These are phyloP conservation scores for Magallana nippona DNA, from an alignment of 2,888 invertebrate species.

Conservation along the genomic window DNA sequence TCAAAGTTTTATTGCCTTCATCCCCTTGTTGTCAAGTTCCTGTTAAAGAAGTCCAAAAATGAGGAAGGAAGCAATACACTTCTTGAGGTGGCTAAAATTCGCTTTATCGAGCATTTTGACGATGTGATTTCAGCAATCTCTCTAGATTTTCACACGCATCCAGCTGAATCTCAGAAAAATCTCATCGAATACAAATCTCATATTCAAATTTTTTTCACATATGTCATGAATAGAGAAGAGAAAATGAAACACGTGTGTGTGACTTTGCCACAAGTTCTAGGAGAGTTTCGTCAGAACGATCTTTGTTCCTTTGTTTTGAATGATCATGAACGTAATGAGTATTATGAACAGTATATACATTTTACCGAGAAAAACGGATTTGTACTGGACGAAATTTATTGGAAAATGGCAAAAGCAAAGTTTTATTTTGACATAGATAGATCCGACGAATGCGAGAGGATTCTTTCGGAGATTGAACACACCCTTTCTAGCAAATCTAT, in stretches of 20 bases:
- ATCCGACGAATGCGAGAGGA: background rate
- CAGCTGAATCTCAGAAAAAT: background rate
- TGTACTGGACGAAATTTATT: background rate
- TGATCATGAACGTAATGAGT: background rate
- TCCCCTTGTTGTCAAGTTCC: constrained; percentile 3
- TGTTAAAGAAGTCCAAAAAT: background rate
- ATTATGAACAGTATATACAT: background rate
- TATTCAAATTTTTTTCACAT: background rate
- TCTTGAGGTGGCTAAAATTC: background rate
- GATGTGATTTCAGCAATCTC: background rate
- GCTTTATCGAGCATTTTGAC: background rate
- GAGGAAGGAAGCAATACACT: background rate
- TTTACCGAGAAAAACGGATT: background rate
- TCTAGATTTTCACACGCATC: background rate
- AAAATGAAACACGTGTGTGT: background rate
- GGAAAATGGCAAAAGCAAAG: background rate
- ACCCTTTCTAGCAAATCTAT: background rate
- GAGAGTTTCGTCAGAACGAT: background rate
- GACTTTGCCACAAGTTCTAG: background rate
- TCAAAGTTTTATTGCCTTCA: background rate
- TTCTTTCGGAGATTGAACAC: background rate
- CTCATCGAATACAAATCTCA: background rate
- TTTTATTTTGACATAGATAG: background rate
- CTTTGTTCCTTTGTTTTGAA: background rate
- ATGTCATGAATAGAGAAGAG: background rate